Evolutionary conservation across 2,113 vertebrate genomes (phyloP), one percentile per base, ranked within the genome.

Genomic region (Aspiorhynchus laticeps): DNA sequence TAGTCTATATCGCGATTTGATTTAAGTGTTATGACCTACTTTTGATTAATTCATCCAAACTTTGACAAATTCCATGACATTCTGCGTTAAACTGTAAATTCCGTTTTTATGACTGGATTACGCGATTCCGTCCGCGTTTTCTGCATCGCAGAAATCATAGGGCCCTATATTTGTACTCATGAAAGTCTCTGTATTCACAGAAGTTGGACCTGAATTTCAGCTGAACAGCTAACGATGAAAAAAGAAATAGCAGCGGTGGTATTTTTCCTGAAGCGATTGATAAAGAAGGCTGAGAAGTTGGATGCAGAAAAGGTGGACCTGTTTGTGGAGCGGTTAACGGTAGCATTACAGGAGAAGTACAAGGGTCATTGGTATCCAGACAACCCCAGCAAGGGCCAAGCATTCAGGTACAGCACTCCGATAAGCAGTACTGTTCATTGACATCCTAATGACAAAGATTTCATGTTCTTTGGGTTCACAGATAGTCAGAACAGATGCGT

Each of bases 281-380:
- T 95, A 48, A 93, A 90, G 53, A 94, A 90, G 28, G 90, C 83
- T 1, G 91, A 88, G 41, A 94, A 91, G 86, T 61, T 95, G 84
- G 90, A 93, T 3, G 69, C 81, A 0, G 84, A 92, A n/a, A 91
- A 93, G 69, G 81, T 95, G 0, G 94, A 95, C 26, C 83, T 90
- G 53, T 94, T 96, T 90, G 92, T 93, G 1, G 94, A 94, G 87
- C 88, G 92, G 84, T 87, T 96, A 56, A 91, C 93, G 24, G 91
- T 88, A 6, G 92, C 93, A 0, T 88, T 96, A 2, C 92, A 93
- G 75, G 94, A 94, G 77, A 95, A 95, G 89, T 95, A 93, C 85
- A 91, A 91, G 59, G 93, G 92, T 0, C 95, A 96, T 87, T 96
- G 95, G 95, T 95, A 95, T 84, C 93, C 94, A 2, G 93, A 94